Evolutionary conservation across 2,797 vertebrate genomes (phyloP).

Genomic region (Thripadectes ignobilis): DNA sequence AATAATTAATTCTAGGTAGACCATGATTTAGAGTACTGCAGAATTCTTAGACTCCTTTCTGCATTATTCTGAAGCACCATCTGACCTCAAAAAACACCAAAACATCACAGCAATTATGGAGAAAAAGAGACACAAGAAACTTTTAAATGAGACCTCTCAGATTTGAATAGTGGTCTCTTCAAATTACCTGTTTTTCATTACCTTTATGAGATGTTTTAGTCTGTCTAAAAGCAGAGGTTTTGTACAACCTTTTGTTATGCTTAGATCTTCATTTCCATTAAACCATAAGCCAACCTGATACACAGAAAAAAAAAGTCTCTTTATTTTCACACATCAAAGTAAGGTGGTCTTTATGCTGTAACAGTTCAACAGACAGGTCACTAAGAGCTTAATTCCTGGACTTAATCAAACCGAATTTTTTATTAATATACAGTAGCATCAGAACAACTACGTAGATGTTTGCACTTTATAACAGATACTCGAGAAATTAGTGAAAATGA

Average conservation of each 20-base stretch:
- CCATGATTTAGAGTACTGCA: background rate
- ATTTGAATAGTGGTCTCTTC: background rate
- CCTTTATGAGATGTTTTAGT: conserved; percentile 81
- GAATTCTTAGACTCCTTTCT: background rate
- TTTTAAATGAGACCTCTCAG: background rate
- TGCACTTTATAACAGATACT: background rate
- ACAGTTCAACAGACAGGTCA: background rate
- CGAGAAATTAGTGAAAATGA: background rate
- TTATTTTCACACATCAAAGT: background rate
- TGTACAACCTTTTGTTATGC: conserved; percentile 72
- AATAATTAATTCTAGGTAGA: background rate
- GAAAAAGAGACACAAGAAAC: background rate
- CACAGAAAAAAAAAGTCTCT: background rate
- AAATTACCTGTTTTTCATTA: conserved; percentile 57
- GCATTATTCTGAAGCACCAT: background rate
- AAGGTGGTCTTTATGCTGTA: background rate
- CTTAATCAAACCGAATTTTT: background rate
- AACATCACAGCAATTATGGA: background rate
- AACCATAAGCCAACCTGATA: conserved; percentile 88
- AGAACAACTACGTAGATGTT: background rate
- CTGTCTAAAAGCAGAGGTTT: conserved; percentile 79
- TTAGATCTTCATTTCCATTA: conserved; percentile 67
- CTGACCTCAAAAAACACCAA: background rate
- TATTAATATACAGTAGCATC: background rate
- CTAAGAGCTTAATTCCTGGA: background rate